phyloP scores from a whole-genome alignment of 2,797 vertebrate species.

The Poecile montanus region DNA sequence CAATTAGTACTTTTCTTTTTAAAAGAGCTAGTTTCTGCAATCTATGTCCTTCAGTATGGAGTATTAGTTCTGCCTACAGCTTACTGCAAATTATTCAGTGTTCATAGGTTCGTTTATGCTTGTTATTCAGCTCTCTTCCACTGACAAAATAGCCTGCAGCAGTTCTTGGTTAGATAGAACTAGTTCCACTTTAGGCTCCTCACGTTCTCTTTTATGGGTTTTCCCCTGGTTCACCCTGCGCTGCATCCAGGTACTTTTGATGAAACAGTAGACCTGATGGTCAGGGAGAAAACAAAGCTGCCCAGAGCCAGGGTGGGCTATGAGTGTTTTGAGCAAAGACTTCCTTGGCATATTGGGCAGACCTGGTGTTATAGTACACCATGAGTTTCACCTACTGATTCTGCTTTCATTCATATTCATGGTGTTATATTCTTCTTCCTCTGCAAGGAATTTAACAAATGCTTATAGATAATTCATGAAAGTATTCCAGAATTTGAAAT shows the following conservation, averaged over 20 bases:
- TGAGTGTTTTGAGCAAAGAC: fast-evolving
- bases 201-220: neutral
- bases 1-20: slow-evolving; percentile 34
- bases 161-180: slow-evolving; percentile 39
- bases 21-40: neutral
- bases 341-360: neutral
- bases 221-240: neutral
- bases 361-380: neutral
- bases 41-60: slow-evolving; percentile 16
- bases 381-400: neutral
- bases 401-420: neutral
- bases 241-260: neutral
- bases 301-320: neutral
- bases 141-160: slow-evolving; percentile 53
- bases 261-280: neutral
- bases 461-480: neutral
- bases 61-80: slow-evolving; percentile 44
- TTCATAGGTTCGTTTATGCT: slow-evolving; percentile 44
- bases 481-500: neutral
- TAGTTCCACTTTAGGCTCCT: slow-evolving; percentile 32
- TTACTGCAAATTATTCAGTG: slow-evolving; percentile 37
- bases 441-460: neutral
- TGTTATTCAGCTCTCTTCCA: slow-evolving; percentile 40
- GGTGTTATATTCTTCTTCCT: neutral
- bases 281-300: neutral